Conservation (phyloP, 2,888 invertebrate genomes). For the Pharmacophagus antenor region DNA sequence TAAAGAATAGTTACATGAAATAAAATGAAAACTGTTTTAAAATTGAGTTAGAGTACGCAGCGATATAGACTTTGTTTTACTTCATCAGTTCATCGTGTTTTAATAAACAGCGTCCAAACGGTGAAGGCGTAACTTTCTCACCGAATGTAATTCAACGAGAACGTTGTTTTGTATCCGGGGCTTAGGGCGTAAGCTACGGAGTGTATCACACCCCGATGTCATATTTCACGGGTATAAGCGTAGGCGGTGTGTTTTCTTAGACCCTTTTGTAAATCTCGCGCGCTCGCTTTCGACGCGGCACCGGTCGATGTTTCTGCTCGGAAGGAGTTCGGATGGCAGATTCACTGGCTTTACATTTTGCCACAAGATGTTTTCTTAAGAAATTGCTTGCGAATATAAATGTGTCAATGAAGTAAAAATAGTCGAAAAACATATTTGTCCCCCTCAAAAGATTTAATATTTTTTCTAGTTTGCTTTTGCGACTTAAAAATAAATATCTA, state of each 20-base stretch:
- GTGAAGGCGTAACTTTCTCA: constrained; percentile 14
- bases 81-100: constrained; percentile 7
- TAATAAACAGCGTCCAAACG: constrained; percentile 13
- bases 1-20: no score
- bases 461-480: no score
- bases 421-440: no score
- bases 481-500: no score
- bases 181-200: constrained; percentile 25
- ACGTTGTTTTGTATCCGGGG: constrained; percentile 24
- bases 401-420: no score
- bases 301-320: constrained; percentile 13
- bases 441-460: no score
- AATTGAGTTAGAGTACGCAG: not conserved
- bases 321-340: constrained; percentile 16
- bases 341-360: constrained; percentile 7
- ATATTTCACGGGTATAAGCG: constrained; percentile 28
- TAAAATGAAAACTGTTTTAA: not conserved
- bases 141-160: constrained; percentile 25
- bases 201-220: constrained; percentile 30
- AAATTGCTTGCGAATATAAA: constrained; percentile 14
- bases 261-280: constrained; percentile 29
- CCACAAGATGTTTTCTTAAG: constrained; percentile 9
- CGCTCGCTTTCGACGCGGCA: constrained; percentile 16
- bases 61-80: constrained; percentile 4
- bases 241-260: constrained; percentile 25